These are phyloP conservation scores for Drosophila pseudotalamancana DNA, from an alignment of 2,888 invertebrate species.

Conservation along the genomic window DNA sequence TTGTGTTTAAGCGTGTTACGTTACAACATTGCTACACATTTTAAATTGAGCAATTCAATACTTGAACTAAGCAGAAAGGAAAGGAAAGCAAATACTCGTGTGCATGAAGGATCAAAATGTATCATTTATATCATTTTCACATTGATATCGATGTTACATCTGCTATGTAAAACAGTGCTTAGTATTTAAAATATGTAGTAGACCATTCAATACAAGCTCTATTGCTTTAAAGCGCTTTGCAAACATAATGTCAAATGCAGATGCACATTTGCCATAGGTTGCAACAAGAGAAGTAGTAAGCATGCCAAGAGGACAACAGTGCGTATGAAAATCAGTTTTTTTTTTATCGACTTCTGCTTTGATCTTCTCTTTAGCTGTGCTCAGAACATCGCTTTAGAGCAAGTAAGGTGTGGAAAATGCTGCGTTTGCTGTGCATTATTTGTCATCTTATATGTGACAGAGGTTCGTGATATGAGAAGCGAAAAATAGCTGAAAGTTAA, in stretches of 20 bases:
- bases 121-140: no score
- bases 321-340: neutral
- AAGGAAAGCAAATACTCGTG: no score
- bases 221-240: neutral
- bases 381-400: neutral
- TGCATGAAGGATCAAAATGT: no score
- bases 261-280: neutral
- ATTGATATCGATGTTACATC: no score
- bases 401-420: neutral
- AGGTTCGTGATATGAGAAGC: neutral
- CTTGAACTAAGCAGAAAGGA: no score
- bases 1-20: slow-evolving; percentile 2
- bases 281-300: neutral
- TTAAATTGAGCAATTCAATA: no score
- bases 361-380: neutral
- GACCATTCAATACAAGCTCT: neutral
- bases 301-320: no score
- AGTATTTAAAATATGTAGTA: neutral
- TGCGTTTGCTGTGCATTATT: neutral
- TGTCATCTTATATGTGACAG: slow-evolving; percentile 2
- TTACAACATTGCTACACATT: slow-evolving; percentile 30
- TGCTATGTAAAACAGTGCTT: neutral
- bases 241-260: neutral
- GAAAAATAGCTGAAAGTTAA: no score
- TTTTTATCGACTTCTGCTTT: neutral